These are phyloP conservation scores for Miopithecus talapoin DNA, from an alignment of 2,797 vertebrate species.

Conservation along the genomic window DNA sequence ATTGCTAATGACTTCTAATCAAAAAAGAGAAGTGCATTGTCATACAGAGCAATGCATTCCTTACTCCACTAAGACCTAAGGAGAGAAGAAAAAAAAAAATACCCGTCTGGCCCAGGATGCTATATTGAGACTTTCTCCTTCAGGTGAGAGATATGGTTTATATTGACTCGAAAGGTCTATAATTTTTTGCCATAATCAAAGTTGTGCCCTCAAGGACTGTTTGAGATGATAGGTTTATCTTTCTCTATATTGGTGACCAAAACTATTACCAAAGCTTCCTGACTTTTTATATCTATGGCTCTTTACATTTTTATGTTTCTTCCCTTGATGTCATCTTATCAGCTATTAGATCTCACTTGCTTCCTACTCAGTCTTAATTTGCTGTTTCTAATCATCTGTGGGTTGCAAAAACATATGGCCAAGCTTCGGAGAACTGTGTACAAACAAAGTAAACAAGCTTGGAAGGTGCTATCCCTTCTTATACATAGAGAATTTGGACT, in stretches of 20 bases:
- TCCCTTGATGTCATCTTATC: constrained; percentile 35
- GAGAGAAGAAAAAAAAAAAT: not conserved
- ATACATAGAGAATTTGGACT: not conserved
- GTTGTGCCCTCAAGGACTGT: not conserved
- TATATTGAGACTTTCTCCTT: not conserved
- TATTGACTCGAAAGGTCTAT: not conserved
- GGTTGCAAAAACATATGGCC: constrained; percentile 46
- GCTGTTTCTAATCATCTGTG: constrained; percentile 5
- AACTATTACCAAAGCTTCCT: not conserved
- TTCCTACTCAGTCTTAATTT: constrained; percentile 54
- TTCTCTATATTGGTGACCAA: not conserved
- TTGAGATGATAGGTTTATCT: not conserved
- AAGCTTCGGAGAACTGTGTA: not conserved
- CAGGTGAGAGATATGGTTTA: not conserved
- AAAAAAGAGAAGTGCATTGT: not conserved
- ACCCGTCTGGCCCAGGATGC: not conserved
- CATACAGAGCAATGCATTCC: not conserved
- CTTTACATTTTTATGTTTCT: not conserved
- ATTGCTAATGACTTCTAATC: not conserved
- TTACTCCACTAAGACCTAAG: not conserved
- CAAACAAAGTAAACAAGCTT: constrained; percentile 15
- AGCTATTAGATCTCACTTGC: constrained; percentile 43
- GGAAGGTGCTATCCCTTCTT: not conserved
- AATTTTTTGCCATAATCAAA: not conserved
- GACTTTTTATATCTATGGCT: not conserved